These are phyloP conservation scores for Turritopsis rubra DNA, from an alignment of 30 jellyfish, hydroid and myxozoan genomes.

Conservation along the genomic window DNA sequence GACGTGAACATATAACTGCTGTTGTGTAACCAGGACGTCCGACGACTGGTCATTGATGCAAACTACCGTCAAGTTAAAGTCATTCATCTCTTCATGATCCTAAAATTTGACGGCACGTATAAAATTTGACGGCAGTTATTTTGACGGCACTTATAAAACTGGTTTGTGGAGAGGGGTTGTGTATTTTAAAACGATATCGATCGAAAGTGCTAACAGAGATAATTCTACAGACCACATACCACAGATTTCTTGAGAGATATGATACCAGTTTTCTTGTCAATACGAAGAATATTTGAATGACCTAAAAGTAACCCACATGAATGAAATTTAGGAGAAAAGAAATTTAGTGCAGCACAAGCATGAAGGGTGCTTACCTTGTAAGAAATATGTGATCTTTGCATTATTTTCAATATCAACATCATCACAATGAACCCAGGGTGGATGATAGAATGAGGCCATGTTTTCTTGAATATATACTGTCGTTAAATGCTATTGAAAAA, in stretches of 20 bases:
- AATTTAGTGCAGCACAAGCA: background rate
- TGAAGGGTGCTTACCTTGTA: background rate
- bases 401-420: background rate
- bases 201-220: no score
- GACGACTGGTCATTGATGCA: background rate
- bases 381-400: background rate
- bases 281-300: background rate
- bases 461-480: constrained; percentile 2
- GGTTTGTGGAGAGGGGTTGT: no score
- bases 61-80: background rate
- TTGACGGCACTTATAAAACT: no score
- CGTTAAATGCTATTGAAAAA: background rate
- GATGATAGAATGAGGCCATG: background rate
- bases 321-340: background rate
- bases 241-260: background rate
- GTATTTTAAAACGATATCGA: no score
- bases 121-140: no score
- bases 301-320: background rate
- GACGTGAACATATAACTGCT: background rate
- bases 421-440: background rate
- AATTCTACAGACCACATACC: background rate
- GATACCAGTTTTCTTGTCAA: background rate
- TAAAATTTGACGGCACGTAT: no score
- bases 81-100: constrained; percentile 7
- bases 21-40: background rate